Base-by-base conservation (phyloP, 2,113 vertebrate species). In the Syngnathus scovelli region DNA sequence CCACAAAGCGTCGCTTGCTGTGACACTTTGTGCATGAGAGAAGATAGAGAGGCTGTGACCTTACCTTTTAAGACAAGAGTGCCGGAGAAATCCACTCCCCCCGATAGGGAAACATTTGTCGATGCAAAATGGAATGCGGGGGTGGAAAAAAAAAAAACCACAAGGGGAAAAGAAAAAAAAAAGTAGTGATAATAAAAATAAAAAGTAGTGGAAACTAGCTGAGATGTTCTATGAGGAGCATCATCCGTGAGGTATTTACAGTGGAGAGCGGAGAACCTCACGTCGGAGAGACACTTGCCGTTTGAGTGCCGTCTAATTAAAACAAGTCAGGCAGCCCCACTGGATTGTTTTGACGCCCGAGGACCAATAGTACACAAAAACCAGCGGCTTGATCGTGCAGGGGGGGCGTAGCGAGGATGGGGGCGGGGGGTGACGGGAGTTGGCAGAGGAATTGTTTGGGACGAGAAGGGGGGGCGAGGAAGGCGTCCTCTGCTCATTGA, bases 341-440 rank as follows among this genome's bases (percentile, higher is more conserved):
- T 92, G 95, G 94, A 96, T 98, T 97, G 94, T 98, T 98, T 98
- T 98, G 95, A 95, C 94, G 93, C 94, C 93, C 90, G 91, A 93
- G 93, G 93, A 95, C 94, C 88, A 95, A 94, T 94, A 94, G 92
- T 96, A 97, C 92, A 98, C 95, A 98, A 90, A 90, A 91, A 86
- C 77, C 87, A 89, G 85, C 56, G 81, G 87, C 83, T 90, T 89
- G 89, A 88, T 90, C 78, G 81, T 75, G 62, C 81, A 78, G 15
- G 51, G 74, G 79, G 61, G 81, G 80, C 51, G 67, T 71, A 78
- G 84, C 78, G 79, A 84, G 70, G 81, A 76, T 71, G 39, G 77
- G 64, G 78, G 79, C 23, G 75, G 80, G 67, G 80, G 78, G 81
- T 79, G 82, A 79, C 36, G 79, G 83, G 81, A 85, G 79, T 85